Evolutionary conservation across 2,797 vertebrate species (phyloP).

Genomic region (Poeciliopsis infans): DNA sequence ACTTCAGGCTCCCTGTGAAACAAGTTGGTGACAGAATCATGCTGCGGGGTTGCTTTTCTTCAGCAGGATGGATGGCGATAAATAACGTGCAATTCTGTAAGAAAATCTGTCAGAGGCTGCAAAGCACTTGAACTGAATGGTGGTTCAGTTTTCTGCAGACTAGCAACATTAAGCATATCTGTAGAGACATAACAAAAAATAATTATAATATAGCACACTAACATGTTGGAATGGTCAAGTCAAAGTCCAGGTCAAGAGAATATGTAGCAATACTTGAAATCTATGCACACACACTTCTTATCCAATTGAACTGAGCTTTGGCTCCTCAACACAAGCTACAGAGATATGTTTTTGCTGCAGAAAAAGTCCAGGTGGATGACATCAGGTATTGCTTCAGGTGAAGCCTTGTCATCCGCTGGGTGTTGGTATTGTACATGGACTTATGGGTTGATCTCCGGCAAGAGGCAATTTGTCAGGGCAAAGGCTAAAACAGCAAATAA

Average conservation of each 20-base stretch:
- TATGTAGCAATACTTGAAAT: not conserved
- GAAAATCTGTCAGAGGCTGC: not conserved
- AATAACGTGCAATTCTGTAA: not conserved
- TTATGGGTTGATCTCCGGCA: slow-evolving; percentile 33
- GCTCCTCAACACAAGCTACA: not conserved
- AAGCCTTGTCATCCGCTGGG: slow-evolving; percentile 67
- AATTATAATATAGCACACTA: not conserved
- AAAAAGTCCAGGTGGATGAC: slow-evolving; percentile 61
- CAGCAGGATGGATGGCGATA: not conserved
- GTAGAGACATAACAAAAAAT: not conserved
- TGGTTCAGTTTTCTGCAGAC: not conserved
- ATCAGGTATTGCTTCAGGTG: slow-evolving; percentile 72
- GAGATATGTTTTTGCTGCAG: slow-evolving; percentile 24
- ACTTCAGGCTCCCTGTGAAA: not conserved
- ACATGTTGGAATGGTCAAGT: not conserved
- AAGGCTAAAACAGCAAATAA: slow-evolving; percentile 61
- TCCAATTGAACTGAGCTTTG: not conserved
- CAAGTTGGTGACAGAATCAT: not conserved
- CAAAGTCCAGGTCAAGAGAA: not conserved
- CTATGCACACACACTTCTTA: not conserved
- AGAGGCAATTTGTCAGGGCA: slow-evolving; percentile 52
- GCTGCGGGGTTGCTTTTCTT: not conserved
- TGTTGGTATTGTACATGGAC: slow-evolving; percentile 55
- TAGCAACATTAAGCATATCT: not conserved
- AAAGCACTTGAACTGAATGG: not conserved